Evolutionary conservation across 2,113 vertebrate genomes (phyloP).

Genomic region (Electrona antarctica): DNA sequence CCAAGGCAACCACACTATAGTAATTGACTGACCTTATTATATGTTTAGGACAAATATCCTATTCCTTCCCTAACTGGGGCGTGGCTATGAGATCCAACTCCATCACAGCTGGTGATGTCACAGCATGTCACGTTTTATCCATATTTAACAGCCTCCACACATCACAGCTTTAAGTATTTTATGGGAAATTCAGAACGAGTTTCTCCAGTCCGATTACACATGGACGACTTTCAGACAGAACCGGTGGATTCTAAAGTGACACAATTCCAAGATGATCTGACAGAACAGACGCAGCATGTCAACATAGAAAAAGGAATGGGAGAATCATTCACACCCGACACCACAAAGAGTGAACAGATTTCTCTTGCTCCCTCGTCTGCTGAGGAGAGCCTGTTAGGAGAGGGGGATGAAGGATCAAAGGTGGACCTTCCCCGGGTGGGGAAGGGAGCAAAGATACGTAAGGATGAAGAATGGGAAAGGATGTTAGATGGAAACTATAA

Average conservation of each 20-base stretch:
- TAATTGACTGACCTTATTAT: too few relatives aligned
- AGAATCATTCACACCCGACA: conserved; percentile 82
- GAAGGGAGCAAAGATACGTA: conserved; percentile 90
- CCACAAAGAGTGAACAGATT: conserved; percentile 79
- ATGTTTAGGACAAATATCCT: too few relatives aligned
- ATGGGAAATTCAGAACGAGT: too few relatives aligned
- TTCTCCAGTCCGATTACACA: neutral
- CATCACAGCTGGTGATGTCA: too few relatives aligned
- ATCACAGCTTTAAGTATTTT: too few relatives aligned
- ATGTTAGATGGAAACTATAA: conserved; percentile 96
- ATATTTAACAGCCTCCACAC: too few relatives aligned
- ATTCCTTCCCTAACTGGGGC: too few relatives aligned
- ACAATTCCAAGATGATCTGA: conserved; percentile 98
- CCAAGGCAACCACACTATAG: too few relatives aligned
- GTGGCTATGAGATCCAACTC: too few relatives aligned
- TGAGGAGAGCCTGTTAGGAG: conserved; percentile 83
- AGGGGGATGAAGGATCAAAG: too few relatives aligned
- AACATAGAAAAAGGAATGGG: conserved; percentile 93
- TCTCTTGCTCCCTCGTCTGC: conserved; percentile 91
- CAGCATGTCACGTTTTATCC: too few relatives aligned
- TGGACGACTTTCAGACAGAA: conserved; percentile 87
- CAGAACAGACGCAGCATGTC: conserved; percentile 97
- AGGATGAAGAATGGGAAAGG: conserved; percentile 95
- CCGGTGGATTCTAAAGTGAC: conserved; percentile 94
- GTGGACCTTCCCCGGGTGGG: conserved; percentile 69